Percentiles rank a stretch among this genome's conserved stretches.
Conservation (phyloP, 2,113 vertebrate genomes). For the Cyprinus carpio region DNA sequence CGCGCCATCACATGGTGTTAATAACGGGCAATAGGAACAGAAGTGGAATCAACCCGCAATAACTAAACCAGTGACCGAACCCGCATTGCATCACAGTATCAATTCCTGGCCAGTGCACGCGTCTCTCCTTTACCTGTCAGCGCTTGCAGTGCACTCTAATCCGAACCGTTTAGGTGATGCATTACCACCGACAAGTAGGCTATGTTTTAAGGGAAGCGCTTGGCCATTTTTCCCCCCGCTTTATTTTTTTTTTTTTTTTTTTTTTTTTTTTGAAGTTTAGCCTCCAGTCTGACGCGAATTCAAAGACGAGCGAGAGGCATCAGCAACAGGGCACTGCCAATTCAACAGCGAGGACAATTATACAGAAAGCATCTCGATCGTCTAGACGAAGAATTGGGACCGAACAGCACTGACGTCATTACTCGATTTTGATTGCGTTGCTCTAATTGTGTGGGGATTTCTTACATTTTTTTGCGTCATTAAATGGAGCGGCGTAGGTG, state of each 20-base stretch:
- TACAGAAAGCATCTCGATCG: slow-evolving; percentile 18
- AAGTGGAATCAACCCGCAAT: slow-evolving; percentile 48
- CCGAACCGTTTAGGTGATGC: slow-evolving; percentile 24
- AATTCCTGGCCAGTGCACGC: slow-evolving; percentile 40
- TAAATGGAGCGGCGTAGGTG: slow-evolving; percentile 75
- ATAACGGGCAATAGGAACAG: slow-evolving; percentile 45
- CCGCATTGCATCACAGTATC: slow-evolving; percentile 81
- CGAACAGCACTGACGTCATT: slow-evolving; percentile 14
- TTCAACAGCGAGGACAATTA: slow-evolving; percentile 31
- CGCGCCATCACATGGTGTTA: slow-evolving; percentile 61
- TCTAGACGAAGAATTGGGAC: background rate
- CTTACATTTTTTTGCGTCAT: slow-evolving; percentile 40
- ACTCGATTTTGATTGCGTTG: slow-evolving; percentile 2
- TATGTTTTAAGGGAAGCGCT: slow-evolving; percentile 11
- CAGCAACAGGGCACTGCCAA: slow-evolving; percentile 50
- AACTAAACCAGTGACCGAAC: slow-evolving; percentile 64
- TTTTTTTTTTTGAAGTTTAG: slow-evolving; percentile 31
- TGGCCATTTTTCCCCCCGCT: too few relatives aligned
- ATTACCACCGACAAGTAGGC: slow-evolving; percentile 14
- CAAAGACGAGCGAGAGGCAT: slow-evolving; percentile 15
- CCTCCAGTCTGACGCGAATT: slow-evolving; percentile 25
- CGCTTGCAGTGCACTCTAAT: slow-evolving; percentile 29
- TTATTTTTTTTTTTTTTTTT: background rate
- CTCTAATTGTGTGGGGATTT: slow-evolving; percentile 37
- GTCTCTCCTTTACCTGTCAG: slow-evolving; percentile 37